A percentile compares a stretch with the other conserved stretches of the same genome.
Conservation (phyloP, 2,113 vertebrate species). For the Emydocephalus ijimae region DNA sequence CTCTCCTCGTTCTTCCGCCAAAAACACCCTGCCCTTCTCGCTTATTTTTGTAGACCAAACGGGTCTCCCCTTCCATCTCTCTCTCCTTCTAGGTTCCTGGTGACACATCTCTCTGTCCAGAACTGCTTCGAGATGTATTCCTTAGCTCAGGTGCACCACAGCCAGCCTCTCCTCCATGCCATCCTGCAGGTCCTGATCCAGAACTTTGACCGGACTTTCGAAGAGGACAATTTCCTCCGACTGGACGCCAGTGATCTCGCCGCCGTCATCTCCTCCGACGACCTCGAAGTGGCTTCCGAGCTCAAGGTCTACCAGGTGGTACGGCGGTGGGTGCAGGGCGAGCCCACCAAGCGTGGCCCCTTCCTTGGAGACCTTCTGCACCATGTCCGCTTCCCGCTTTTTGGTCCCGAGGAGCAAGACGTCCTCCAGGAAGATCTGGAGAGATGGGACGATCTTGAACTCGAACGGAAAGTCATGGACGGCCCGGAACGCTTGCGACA, state of each 20-base stretch:
- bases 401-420: background rate
- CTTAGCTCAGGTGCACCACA: background rate
- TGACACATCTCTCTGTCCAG: background rate
- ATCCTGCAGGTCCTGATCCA: background rate
- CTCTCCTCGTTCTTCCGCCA: background rate
- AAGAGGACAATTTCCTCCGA: background rate
- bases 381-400: background rate
- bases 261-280: background rate
- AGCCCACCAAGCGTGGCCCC: background rate
- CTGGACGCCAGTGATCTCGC: background rate
- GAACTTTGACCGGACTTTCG: background rate
- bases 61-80: background rate
- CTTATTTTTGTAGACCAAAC: background rate
- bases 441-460: background rate
- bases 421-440: background rate
- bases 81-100: background rate
- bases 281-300: background rate
- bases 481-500: background rate
- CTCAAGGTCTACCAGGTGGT: background rate
- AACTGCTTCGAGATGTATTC: conserved; percentile 12
- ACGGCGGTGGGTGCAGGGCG: background rate
- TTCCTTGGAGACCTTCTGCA: background rate
- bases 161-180: background rate
- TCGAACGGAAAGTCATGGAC: background rate
- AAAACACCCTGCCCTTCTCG: background rate